Evolutionary conservation across 1,140 invertebrate genomes (phyloP).

Genomic region (Sitobion miscanthi): DNA sequence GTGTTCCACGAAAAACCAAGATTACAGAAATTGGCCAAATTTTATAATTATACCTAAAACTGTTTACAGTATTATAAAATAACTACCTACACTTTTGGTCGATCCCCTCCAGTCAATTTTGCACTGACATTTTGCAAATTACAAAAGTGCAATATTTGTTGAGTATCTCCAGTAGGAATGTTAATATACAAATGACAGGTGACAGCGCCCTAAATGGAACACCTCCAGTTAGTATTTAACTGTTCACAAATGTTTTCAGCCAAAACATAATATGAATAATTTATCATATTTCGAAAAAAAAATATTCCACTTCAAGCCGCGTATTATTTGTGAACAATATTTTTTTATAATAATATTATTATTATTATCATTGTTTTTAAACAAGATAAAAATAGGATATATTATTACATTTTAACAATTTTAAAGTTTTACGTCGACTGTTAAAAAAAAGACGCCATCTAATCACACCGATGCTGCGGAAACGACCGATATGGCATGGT

Average conservation of each 20-base stretch:
- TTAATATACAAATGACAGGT: background rate
- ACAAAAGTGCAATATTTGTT: background rate
- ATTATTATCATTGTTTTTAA: background rate
- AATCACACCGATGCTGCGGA: background rate
- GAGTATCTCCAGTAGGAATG: background rate
- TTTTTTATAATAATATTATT: background rate
- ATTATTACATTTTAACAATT: background rate
- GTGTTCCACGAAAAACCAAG: background rate
- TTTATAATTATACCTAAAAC: background rate
- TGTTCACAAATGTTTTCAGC: background rate
- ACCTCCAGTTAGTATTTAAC: background rate
- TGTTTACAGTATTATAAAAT: background rate
- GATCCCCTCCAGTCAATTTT: background rate
- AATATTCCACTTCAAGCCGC: background rate
- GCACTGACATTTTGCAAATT: background rate
- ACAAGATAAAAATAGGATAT: background rate
- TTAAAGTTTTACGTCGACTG: background rate
- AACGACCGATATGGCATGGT: background rate
- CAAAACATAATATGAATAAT: background rate
- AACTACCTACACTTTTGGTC: background rate
- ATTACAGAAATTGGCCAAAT: background rate
- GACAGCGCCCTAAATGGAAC: background rate
- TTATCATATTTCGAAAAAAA: background rate
- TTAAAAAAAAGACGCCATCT: background rate
- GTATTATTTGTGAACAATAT: background rate